Percentiles rank a stretch among this genome's conserved stretches.
These are phyloP conservation scores for Didymodactylos carnosus DNA, from an alignment of 2,888 invertebrate species.

Conservation along the genomic window DNA sequence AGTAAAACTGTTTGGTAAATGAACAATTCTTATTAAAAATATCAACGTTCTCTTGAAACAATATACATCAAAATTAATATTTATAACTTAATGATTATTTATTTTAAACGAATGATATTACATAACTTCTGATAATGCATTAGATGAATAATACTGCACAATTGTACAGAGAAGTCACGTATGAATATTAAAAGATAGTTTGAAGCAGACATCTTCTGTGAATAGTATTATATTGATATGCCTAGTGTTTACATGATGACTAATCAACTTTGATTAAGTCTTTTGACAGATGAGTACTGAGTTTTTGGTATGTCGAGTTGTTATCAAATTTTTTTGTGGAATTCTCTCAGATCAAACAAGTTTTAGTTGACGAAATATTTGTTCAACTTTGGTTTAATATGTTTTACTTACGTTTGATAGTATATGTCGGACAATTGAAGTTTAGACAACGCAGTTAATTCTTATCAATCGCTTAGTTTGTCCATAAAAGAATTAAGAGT, in stretches of 20 bases:
- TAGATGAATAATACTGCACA: not conserved
- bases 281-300: no score
- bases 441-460: not conserved
- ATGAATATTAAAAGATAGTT: no score
- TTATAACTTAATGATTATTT: not conserved
- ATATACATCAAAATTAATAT: not conserved
- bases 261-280: not conserved
- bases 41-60: not conserved
- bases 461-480: not conserved
- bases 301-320: not conserved
- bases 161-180: not conserved
- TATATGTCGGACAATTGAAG: not conserved
- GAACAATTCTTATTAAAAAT: not conserved
- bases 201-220: no score
- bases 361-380: not conserved
- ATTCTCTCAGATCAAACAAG: not conserved
- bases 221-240: not conserved
- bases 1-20: not conserved
- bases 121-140: not conserved
- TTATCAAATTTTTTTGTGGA: not conserved
- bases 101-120: not conserved
- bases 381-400: no score
- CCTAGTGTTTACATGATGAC: not conserved
- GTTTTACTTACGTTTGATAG: not conserved
- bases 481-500: not conserved